These are phyloP conservation scores for Drosophila nikananu DNA, from an alignment of 1,140 invertebrate genomes.

Conservation along the genomic window DNA sequence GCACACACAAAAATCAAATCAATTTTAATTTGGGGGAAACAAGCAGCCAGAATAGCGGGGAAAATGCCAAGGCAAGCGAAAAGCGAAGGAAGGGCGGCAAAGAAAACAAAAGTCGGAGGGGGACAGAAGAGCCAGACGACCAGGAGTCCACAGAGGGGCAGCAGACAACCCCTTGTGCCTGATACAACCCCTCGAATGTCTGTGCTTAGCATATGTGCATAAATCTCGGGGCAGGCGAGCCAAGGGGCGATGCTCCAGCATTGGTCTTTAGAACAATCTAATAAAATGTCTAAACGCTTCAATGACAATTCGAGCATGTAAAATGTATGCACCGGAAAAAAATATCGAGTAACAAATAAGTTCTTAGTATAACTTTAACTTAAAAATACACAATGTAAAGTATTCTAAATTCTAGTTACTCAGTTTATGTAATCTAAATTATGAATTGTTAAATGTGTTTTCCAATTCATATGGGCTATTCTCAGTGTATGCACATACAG, in stretches of 20 bases:
- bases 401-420: rapidly evolving
- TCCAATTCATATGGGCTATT: neutral
- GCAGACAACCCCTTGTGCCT: slow-evolving; percentile 55
- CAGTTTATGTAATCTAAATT: too few species aligned
- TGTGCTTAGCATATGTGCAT: slow-evolving; percentile 82
- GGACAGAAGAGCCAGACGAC: slow-evolving; percentile 23
- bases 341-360: neutral
- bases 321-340: slow-evolving; percentile 39
- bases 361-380: too few species aligned
- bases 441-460: neutral
- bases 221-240: slow-evolving; percentile 64
- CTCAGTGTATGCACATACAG: neutral
- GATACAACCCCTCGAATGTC: slow-evolving; percentile 57
- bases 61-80: slow-evolving; percentile 75
- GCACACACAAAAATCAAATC: slow-evolving; percentile 76
- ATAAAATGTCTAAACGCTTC: slow-evolving; percentile 84
- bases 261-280: slow-evolving; percentile 75
- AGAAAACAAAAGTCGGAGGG: slow-evolving; percentile 16
- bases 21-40: slow-evolving; percentile 81
- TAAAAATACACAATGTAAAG: neutral
- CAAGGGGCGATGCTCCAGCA: slow-evolving; percentile 54
- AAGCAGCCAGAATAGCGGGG: slow-evolving; percentile 46
- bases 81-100: slow-evolving; percentile 26
- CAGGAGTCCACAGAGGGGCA: slow-evolving; percentile 30
- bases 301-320: slow-evolving; percentile 84